Percentiles rank a stretch among this genome's conserved stretches.
Evolutionary conservation across 1,140 invertebrate genomes (phyloP).

Genomic region (Aricia agestis): DNA sequence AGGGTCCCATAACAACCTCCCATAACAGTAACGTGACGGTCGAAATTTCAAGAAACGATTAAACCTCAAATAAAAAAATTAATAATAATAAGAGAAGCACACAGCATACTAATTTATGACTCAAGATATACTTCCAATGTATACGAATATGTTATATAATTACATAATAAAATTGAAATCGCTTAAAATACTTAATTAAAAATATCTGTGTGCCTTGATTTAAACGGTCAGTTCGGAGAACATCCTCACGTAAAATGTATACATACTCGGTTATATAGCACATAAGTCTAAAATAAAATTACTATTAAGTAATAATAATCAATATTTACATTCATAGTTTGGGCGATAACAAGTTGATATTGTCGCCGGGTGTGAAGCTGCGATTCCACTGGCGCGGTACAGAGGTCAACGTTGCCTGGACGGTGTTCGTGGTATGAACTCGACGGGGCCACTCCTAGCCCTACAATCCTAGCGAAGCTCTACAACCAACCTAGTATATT

Average conservation of each 20-base stretch:
- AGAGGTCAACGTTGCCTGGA: conserved; percentile 34
- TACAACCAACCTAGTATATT: neutral
- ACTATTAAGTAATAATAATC: conserved; percentile 72
- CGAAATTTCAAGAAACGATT: conserved; percentile 42
- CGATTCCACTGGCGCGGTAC: conserved; percentile 20
- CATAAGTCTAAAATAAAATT: conserved; percentile 72
- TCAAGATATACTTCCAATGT: conserved; percentile 36
- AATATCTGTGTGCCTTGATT: conserved; percentile 48
- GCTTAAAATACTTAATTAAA: conserved; percentile 51
- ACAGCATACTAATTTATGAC: conserved; percentile 40
- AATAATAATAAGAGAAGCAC: conserved; percentile 41
- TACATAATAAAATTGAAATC: conserved; percentile 55
- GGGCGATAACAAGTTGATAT: conserved; percentile 23
- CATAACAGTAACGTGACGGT: conserved; percentile 11
- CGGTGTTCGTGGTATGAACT: conserved; percentile 30
- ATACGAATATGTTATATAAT: conserved; percentile 27
- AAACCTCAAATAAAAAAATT: conserved; percentile 41
- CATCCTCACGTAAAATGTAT: conserved; percentile 31
- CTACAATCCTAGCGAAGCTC: neutral
- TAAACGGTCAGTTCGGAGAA: conserved; percentile 15
- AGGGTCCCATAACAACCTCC: conserved; percentile 20
- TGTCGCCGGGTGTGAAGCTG: conserved; percentile 6
- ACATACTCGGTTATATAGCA: conserved; percentile 69
- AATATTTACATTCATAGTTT: conserved; percentile 66
- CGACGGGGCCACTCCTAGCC: neutral